Evolutionary conservation across 2,888 invertebrate species (phyloP), one percentile per base, ranked within the genome.

Genomic region (Scaptomyza cyrtandrae): DNA sequence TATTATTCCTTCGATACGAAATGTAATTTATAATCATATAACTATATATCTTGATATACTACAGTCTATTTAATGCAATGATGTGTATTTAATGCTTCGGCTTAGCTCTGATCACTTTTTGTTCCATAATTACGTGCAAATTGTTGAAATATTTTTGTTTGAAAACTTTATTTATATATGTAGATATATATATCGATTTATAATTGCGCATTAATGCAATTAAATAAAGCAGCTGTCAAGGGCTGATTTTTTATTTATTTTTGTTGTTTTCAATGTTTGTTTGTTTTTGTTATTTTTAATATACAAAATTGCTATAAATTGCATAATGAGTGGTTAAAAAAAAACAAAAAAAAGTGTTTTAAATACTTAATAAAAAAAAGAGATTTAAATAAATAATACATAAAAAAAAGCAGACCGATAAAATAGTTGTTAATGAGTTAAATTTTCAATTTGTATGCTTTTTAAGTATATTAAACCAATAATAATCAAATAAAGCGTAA

Each of bases 151-250:
- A 27, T 37, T 27, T 10, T 29, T 56, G 29, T 29, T 29, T 9
- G 11, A 7, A 6, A 16, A 48, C n/a, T 27, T 5, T 41, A 41
- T 16, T 5, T 41, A 41, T 19, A 43, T 33, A 10, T 33, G 10
- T 45, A 27, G n/a, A 45, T 41, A 13, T 39, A 11, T 39, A 24
- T 39, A 19, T 14, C 13, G 14, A 49, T 27, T 61, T 16, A 33
- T 50, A 31, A 33, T 31, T 24, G 24, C 27, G 13, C 16, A 53
- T 53, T 41, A 49, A 63, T 49, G 44, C 48, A 37, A 64, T 56
- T 52, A 37, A 52, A 41, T 72, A 19, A 49, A 73, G 19, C 73
- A 67, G 53, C 61, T 73, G 67, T 45, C 48, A 46, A 61, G 54
- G 14, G 24, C 5, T 50, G 44, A 24, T 37, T 37, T 27, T 43